These are phyloP conservation scores for Crotalus horridus DNA, from an alignment of 2,113 vertebrate species.

Conservation along the genomic window DNA sequence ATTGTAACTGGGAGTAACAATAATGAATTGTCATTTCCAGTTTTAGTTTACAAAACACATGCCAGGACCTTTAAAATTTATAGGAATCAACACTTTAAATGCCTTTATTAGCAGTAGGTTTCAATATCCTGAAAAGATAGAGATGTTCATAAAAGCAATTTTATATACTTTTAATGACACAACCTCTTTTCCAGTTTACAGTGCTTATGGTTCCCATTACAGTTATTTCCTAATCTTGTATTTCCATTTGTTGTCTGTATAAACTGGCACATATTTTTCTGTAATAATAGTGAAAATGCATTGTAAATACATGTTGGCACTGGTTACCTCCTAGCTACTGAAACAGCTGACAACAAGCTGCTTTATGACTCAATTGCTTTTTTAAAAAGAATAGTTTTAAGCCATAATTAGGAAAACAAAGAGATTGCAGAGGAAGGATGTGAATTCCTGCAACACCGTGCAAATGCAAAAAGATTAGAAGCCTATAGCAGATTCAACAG, in stretches of 20 bases:
- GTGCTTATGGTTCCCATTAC: conserved; percentile 39
- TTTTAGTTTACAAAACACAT: neutral
- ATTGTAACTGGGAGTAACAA: neutral
- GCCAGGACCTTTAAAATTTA: neutral
- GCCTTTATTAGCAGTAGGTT: neutral
- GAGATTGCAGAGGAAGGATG: neutral
- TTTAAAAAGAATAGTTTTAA: neutral
- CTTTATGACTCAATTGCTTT: neutral
- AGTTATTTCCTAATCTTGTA: conserved; percentile 50
- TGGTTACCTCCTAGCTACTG: conserved; percentile 52
- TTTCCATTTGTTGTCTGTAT: conserved; percentile 59
- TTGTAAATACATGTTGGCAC: conserved; percentile 43
- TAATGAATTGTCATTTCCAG: neutral
- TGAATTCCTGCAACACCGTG: neutral
- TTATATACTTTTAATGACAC: conserved; percentile 61
- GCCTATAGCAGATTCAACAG: neutral
- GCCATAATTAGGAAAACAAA: neutral
- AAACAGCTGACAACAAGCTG: conserved; percentile 56
- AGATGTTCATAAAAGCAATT: conserved; percentile 42
- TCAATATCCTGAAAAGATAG: conserved; percentile 26
- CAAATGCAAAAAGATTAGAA: neutral
- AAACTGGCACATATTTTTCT: conserved; percentile 36
- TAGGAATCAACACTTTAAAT: neutral
- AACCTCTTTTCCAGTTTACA: conserved; percentile 60
- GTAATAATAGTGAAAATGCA: conserved; percentile 40